Base-by-base conservation (phyloP, 2,113 vertebrate genomes). In the Oostethus manadensis region DNA sequence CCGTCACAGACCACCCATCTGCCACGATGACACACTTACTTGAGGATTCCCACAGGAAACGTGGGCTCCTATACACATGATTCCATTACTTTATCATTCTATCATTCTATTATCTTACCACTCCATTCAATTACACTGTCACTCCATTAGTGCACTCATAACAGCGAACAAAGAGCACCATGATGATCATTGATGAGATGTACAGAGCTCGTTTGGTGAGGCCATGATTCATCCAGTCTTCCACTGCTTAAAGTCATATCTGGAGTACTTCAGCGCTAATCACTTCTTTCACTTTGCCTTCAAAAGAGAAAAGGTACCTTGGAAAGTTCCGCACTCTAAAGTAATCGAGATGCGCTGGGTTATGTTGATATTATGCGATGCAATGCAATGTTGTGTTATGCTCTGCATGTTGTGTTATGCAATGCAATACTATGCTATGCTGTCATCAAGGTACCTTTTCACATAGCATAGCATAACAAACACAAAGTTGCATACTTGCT, bases 11-110 rank as follows among this genome's bases (percentile, higher is more conserved):
- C 77, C 75, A 70, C 83, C 84, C 84, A 86, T 90, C 88, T 88
- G 86, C 85, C 82, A 77, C 62, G 56, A 70, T 88, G 88, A 89
- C 88, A 90, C 80, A 89, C 87, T 89, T 79, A 76, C 42, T 56
- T 72, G 76, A 77, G 80, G 60, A 64, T 81, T n/a, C 84, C 82
- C 82, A 57, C 65, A 81, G 86, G 86, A 76, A 76, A 56, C 50
- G 50, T 61, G 68, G 58, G 46, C 67, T 66, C 55, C 74, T 70
- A 21, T 33, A 64, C 76, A 73, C 60, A 74, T 71, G 78, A 60
- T 77, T 83, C 68, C 81, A 84, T 86, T 82, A 88, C 84, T 81
- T 85, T 82, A 83, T 84, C 80, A 74, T 79, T 76, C 66, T 71
- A 80, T 83, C 86, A 81, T 84, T 86, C 81, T 78, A 86, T 86